Evolutionary conservation across 1,140 invertebrate species (phyloP), one percentile per base, ranked within the genome.

Genomic region (Zaprionus ghesquierei): DNA sequence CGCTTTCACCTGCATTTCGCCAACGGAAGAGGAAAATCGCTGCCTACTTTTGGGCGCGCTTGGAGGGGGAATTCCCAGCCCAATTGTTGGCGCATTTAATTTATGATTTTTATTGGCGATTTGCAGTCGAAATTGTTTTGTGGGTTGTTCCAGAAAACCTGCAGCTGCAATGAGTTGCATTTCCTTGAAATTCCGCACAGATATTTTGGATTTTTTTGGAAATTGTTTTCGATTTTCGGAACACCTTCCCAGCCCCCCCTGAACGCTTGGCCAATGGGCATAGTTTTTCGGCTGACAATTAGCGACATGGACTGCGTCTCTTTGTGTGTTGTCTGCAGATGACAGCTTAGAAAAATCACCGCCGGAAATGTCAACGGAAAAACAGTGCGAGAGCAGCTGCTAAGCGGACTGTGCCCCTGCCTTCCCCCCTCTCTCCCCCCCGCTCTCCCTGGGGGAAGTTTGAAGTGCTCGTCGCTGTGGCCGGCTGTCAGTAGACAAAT

Each of bases 321-420:
- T 65, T 46, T 75, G 77, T 61, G 41, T 79, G 84, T 61, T 75
- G 78, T 61, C 41, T 87, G 82, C 84, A 77, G 69, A 65, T 87
- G 82, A 87, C 84, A 87, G 84, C 72, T 87, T 89, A 87, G 82
- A 87, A 87, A 87, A 87, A 87, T 87, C 84, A 89, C 73, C 84
- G 65, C 69, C 50, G 41, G 61, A 69, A 53, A n/a, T 69, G 54
- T 18, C 44, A 29, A 5, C 29, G 31, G 38, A 22, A 27, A 38
- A 23, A 63, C 31, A 53, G 18, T 35, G 33, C 13, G 33, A 35
- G 25, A 25, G 20, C 31, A 29, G 29, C 18, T 49, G 13, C n/a
- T n/a, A 44, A 22, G 23, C 31, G 33, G 3, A 8, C 6, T 1
- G 13, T 35, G 9, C 27, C 22, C 4, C 8, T 9, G 29, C 6